These are phyloP conservation scores for Dysmachus trigonus DNA, from an alignment of 2,888 invertebrate genomes.

Conservation along the genomic window DNA sequence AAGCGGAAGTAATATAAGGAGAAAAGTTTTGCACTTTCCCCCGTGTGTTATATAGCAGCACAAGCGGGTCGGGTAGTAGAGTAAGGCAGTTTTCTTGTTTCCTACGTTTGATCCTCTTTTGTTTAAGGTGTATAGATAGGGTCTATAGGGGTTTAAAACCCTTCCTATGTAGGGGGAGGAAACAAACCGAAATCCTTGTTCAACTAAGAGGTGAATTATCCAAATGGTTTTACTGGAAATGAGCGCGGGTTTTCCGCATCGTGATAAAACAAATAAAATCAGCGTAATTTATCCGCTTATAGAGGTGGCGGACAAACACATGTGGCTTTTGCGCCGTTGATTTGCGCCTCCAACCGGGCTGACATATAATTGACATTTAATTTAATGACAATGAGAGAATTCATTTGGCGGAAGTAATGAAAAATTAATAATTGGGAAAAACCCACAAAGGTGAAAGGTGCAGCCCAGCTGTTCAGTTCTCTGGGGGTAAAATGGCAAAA, in stretches of 20 bases:
- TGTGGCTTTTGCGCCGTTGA: not conserved
- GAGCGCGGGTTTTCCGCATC: not conserved
- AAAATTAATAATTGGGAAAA: not conserved
- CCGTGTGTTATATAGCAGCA: not conserved
- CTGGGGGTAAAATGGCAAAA: not conserved
- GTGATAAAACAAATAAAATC: not conserved
- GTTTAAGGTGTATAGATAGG: not conserved
- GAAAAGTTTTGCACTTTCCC: not conserved
- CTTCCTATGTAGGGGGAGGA: not conserved
- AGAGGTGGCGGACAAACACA: not conserved
- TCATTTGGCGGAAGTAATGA: not conserved
- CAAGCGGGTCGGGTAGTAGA: no score
- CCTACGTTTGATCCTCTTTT: not conserved
- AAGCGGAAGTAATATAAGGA: not conserved
- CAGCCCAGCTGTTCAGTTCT: not conserved
- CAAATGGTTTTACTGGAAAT: not conserved
- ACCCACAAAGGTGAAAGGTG: not conserved
- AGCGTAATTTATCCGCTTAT: not conserved
- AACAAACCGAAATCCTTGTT: not conserved
- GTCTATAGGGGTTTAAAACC: not conserved
- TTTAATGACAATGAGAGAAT: not conserved
- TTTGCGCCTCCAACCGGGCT: not conserved
- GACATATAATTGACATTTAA: conserved; percentile 12
- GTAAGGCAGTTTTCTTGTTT: not conserved
- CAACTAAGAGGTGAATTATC: not conserved